A percentile compares a stretch with the other conserved stretches of the same genome.
phyloP scores from a whole-genome alignment of 2,113 vertebrate genomes.

The Puma concolor region DNA sequence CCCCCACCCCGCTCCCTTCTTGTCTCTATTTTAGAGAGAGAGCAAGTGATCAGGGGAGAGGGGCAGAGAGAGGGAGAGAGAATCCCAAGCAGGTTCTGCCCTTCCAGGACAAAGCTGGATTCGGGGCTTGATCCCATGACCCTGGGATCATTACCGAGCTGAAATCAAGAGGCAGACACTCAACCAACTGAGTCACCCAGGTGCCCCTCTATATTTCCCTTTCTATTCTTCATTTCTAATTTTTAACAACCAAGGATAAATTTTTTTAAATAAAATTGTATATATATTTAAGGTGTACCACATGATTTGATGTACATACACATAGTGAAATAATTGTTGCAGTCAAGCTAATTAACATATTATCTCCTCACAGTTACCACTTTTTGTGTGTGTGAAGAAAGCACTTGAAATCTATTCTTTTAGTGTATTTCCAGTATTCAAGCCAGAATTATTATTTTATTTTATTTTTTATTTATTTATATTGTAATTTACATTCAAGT shows the following conservation, averaged over 20 bases:
- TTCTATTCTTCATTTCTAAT: neutral
- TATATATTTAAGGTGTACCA: neutral
- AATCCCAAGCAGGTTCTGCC: too few species aligned
- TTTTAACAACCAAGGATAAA: neutral
- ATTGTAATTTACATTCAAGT: too few species aligned
- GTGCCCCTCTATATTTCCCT: neutral
- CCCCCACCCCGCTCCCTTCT: too few species aligned
- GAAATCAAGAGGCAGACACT: too few species aligned
- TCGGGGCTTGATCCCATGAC: too few species aligned
- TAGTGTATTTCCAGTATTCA: neutral
- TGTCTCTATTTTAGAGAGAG: too few species aligned
- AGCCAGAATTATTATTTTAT: neutral
- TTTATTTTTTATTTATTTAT: too few species aligned
- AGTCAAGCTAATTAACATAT: neutral
- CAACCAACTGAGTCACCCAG: too few species aligned
- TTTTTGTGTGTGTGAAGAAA: neutral
- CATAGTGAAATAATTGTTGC: neutral
- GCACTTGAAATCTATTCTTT: neutral
- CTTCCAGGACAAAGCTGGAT: too few species aligned
- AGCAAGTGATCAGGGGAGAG: too few species aligned
- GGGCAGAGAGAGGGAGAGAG: too few species aligned
- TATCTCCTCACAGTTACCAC: neutral
- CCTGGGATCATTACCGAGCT: too few species aligned
- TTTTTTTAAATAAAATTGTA: neutral
- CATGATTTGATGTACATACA: neutral